Evolutionary conservation across 1,140 invertebrate genomes (phyloP), one percentile per base, ranked within the genome.

Genomic region (Stegodyphus dumicola): DNA sequence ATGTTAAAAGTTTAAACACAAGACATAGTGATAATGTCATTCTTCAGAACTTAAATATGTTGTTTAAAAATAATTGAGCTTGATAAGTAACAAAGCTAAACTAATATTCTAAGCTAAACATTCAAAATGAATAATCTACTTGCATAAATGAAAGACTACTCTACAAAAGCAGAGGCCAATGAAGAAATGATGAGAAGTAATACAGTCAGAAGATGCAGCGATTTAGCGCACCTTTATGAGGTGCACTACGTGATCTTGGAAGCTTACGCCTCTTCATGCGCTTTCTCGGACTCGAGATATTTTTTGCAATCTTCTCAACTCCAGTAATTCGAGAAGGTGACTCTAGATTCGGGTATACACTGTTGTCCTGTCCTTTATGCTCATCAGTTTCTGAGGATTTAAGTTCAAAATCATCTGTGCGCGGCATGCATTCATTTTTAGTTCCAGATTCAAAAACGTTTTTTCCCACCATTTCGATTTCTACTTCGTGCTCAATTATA

Each of bases 131-230:
- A 78, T 52, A 53, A 52, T 79, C 77, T 79, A 79, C 77, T 79
- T 79, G 77, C 77, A 70, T 79, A 49, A 79, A 79, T 60, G 64
- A 81, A 81, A 81, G 51, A 75, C 80, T 84, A 84, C 64, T 54
- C 80, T 84, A 84, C 71, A 75, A 73, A 84, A 84, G 80, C 80
- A 84, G 71, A 84, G 80, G 67, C 80, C 69, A 81, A 73, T 73
- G 79, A 65, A 60, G 54, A n/a, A 81, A 81, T 81, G 79, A 33
- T 81, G 69, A 74, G 53, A 75, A 84, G 80, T 64, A 84, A 84
- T 60, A 84, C 66, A 75, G 80, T 73, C 65, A 49, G 80, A 76
- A 56, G 48, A 51, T 52, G 56, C 71, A 67, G 64, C 60, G 48
- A 75, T 66, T 52, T 71, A 53, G 80, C 75, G 18, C 83, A 85